A percentile compares a stretch with the other conserved stretches of the same genome.
Conservation (phyloP, 2,797 vertebrate species). For the Alectoris magna region DNA sequence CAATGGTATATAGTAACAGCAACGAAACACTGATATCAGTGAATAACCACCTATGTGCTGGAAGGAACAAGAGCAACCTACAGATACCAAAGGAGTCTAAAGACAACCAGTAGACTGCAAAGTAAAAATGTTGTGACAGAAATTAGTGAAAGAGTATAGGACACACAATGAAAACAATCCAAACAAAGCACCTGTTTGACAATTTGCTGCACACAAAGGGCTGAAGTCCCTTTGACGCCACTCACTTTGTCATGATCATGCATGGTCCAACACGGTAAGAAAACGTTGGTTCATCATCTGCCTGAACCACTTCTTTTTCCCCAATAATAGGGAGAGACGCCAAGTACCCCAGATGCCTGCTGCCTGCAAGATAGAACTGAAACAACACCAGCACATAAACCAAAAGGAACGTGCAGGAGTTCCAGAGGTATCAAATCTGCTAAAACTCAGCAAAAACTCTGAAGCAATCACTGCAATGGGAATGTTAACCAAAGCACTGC, state of each 20-base stretch:
- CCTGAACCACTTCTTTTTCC: constrained; percentile 82
- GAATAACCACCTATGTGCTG: background rate
- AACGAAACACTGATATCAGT: background rate
- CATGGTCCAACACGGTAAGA: constrained; percentile 83
- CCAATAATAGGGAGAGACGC: constrained; percentile 83
- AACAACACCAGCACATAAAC: constrained; percentile 19
- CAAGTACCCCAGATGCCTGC: constrained; percentile 74
- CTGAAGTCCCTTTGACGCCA: background rate
- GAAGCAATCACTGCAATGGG: background rate
- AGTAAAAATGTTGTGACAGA: background rate
- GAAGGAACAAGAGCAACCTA: background rate
- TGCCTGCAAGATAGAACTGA: constrained; percentile 81
- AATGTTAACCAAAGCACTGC: background rate
- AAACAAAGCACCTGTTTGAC: background rate
- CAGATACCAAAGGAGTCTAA: background rate
- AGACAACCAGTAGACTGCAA: background rate
- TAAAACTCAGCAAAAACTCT: rapidly evolving
- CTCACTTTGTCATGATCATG: constrained; percentile 88
- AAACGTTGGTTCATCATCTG: constrained; percentile 81
- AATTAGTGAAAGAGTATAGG: background rate
- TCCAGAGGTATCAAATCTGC: background rate
- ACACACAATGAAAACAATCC: background rate
- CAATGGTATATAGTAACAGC: background rate
- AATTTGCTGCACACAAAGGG: background rate
- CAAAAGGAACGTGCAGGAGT: background rate